Conservation (phyloP, 2,888 invertebrate species). For the Mythimna ferrago region DNA sequence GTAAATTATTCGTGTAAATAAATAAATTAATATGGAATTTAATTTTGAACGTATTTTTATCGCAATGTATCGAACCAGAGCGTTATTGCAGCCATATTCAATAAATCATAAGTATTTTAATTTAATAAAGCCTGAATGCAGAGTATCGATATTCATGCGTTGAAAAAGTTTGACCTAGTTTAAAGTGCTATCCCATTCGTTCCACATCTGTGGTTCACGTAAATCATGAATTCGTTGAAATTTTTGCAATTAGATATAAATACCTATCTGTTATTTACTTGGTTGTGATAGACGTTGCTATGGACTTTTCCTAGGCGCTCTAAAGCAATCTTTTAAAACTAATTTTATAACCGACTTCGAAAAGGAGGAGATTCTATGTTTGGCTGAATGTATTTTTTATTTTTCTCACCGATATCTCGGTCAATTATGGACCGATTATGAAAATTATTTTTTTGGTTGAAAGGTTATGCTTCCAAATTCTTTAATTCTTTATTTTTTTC, state of each 20-base stretch:
- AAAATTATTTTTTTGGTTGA: no score
- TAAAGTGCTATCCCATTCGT: slow-evolving; percentile 12
- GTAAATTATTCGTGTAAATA: no score
- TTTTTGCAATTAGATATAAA: slow-evolving; percentile 9
- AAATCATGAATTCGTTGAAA: slow-evolving; percentile 2
- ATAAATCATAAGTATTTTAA: slow-evolving; percentile 47
- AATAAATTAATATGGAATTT: not conserved
- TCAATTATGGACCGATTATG: no score
- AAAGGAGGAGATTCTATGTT: no score
- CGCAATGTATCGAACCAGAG: slow-evolving; percentile 18
- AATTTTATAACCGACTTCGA: no score
- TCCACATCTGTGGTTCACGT: slow-evolving; percentile 9
- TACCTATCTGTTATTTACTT: not conserved
- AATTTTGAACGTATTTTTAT: slow-evolving; percentile 27
- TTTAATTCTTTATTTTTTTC: no score
- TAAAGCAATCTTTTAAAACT: not conserved
- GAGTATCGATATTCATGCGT: slow-evolving; percentile 31
- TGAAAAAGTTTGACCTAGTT: slow-evolving; percentile 51
- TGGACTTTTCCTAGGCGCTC: slow-evolving; percentile 12
- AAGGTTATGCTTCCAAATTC: no score
- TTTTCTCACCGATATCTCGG: no score
- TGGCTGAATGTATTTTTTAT: no score
- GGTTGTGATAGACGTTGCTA: slow-evolving; percentile 13
- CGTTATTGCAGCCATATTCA: slow-evolving; percentile 21
- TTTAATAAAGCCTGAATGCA: slow-evolving; percentile 31